Evolutionary conservation across 2,797 vertebrate genomes (phyloP), one percentile per base, ranked within the genome.

Genomic region (Dicrostonyx torquatus): DNA sequence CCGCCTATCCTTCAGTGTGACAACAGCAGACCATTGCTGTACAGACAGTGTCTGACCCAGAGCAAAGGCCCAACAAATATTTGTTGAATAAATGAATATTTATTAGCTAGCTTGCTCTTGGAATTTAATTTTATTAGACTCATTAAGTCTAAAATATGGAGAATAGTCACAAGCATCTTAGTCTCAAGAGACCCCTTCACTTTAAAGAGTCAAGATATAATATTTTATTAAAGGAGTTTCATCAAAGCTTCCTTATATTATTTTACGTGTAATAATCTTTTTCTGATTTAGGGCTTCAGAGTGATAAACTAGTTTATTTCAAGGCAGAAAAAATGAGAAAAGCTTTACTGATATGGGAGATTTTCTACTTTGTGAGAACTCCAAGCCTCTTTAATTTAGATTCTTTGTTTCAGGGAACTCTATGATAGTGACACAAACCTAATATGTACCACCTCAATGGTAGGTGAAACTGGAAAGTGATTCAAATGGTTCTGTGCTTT

Each of bases 221-320:
- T 40, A 82, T 34, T 86, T 15, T 89, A 95, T 62, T 90, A 90
- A 93, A 72, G n/a, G 8, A 87, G 77, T 87, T 90, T 92, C 22
- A 75, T 58, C 50, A 85, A 78, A 92, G 11, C 9, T 12, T 90
- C 34, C 40, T 50, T 66, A 45, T 15, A 2, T 5, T 92, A 77
- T 40, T 70, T 88, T 86, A 18, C 24, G 53, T 1, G 34, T 48
- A 94, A 82, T 77, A 75, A 4, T 62, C 4, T 85, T 92, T 89
- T 60, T 24, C 24, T 93, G 18, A 94, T 14, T 24, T 40, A 70
- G 2, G 6, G 0, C 6, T 93, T 92, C 48, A 55, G 5, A 94
- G 77, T 80, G 14, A 86, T 91, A 85, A 40, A 24, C 12, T 92
- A 70, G 8, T 22, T 5, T 80, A 24, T 85, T 94, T 4, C 10